Base-by-base conservation (phyloP, 2,113 vertebrate species). In the Cynoglossus semilaevis region DNA sequence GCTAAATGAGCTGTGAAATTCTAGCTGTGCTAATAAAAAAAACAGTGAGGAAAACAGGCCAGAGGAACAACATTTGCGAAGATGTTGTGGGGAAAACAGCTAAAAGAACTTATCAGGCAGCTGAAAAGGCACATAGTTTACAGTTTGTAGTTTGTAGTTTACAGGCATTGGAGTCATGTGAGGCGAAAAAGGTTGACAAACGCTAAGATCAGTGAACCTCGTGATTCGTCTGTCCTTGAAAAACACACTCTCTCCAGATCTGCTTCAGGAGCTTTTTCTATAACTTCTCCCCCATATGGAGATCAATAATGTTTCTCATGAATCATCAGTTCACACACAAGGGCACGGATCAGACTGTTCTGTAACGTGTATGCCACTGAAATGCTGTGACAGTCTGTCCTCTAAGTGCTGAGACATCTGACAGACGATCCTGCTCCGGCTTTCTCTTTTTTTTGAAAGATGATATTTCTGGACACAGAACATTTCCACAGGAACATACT, bases 231-330 rank as follows among this genome's bases (percentile, higher is more conserved):
- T 15, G 66, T 69, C 76, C 73, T 84, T 79, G 75, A 59, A 16
- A 43, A 40, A 50, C 56, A 70, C 17, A 63, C 43, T 51, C 10
- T 48, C 59, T 63, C 72, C 51, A 35, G 8, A 15, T 61, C 38
- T 14, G 4, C 41, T 51, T 37, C 15, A 10, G 44, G 51, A 64
- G 47, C 57, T 46, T 49, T 49, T 43, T 63, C 64, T 55, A 70
- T 70, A 64, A 60, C 73, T 53, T 29, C 52, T 29, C 48, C 67
- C 60, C 59, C 59, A 58, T 59, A 74, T 71, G 43, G 64, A 67
- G 66, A 83, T 88, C 80, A 79, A 85, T 83, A 79, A 79, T 70
- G 79, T 63, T 77, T 82, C 70, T 11, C 55, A 50, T 79, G 74
- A 81, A 73, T 74, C 67, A 45, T 61, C 18, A 55, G 63, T 57